phyloP scores from a whole-genome alignment of 1,140 invertebrate genomes.

The Ylistrum balloti region DNA sequence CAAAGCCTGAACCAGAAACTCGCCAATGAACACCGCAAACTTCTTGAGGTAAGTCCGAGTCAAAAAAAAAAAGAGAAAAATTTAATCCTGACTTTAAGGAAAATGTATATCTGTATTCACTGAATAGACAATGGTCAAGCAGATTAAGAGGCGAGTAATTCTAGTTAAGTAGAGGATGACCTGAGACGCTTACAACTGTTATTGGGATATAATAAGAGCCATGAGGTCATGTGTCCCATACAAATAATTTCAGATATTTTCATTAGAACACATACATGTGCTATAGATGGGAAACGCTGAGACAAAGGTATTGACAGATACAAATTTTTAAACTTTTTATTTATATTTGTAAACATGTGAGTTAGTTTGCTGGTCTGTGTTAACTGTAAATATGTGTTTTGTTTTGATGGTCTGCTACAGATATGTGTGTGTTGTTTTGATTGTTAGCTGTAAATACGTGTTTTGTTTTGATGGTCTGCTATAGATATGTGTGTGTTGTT shows the following conservation, averaged over 20 bases:
- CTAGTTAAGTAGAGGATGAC: background rate
- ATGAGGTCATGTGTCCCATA: background rate
- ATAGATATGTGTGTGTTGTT: too few species aligned
- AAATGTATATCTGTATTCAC: background rate
- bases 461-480: too few species aligned
- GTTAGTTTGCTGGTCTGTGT: background rate
- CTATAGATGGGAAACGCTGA: background rate
- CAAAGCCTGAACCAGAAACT: slow-evolving; percentile 63
- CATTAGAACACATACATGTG: background rate
- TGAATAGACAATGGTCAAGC: slow-evolving; percentile 9
- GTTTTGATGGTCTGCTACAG: background rate
- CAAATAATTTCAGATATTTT: background rate
- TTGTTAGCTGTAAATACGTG: too few species aligned
- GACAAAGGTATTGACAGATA: background rate
- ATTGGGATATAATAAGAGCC: background rate
- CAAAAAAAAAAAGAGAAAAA: background rate
- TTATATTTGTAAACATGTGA: background rate
- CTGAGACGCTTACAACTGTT: background rate
- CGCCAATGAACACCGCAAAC: slow-evolving; percentile 64
- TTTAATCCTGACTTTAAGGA: background rate
- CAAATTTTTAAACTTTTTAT: too few species aligned
- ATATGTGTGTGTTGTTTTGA: too few species aligned
- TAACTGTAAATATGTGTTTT: background rate
- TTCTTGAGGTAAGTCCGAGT: slow-evolving; percentile 62
- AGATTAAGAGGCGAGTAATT: background rate